Conservation (phyloP, 2,888 invertebrate species). For the Drosophila borealis region DNA sequence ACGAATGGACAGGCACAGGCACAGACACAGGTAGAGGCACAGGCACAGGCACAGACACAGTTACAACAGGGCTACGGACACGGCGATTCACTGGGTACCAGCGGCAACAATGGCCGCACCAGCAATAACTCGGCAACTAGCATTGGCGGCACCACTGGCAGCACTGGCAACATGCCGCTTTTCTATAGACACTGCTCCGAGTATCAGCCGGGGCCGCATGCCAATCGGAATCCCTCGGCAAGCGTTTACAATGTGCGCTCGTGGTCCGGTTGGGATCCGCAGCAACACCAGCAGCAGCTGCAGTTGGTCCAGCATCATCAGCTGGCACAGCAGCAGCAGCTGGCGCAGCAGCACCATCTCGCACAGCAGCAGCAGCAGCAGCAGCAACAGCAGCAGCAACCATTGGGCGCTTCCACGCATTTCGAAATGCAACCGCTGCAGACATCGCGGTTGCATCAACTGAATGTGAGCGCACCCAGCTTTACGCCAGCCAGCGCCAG, state of each 20-base stretch:
- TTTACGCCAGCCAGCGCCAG: constrained; percentile 50
- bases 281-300: constrained; percentile 2
- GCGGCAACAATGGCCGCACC: neutral
- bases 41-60: neutral
- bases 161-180: neutral
- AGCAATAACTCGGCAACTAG: neutral
- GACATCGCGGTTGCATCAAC: constrained; percentile 21
- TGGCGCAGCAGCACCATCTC: neutral
- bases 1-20: neutral
- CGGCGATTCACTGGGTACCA: neutral
- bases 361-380: constrained; percentile 1
- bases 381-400: neutral
- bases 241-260: constrained; percentile 18
- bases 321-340: neutral
- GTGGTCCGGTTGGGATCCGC: constrained; percentile 22
- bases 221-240: neutral
- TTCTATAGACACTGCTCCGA: constrained; percentile 24
- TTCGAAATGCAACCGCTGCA: constrained; percentile 12
- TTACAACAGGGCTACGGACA: constrained; percentile 3
- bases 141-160: neutral
- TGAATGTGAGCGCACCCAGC: constrained; percentile 56
- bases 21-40: neutral
- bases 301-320: neutral
- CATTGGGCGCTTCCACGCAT: neutral
- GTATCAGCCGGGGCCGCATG: neutral